Evolutionary conservation across 1,140 invertebrate species (phyloP).

Genomic region (Neodiprion fabricii): DNA sequence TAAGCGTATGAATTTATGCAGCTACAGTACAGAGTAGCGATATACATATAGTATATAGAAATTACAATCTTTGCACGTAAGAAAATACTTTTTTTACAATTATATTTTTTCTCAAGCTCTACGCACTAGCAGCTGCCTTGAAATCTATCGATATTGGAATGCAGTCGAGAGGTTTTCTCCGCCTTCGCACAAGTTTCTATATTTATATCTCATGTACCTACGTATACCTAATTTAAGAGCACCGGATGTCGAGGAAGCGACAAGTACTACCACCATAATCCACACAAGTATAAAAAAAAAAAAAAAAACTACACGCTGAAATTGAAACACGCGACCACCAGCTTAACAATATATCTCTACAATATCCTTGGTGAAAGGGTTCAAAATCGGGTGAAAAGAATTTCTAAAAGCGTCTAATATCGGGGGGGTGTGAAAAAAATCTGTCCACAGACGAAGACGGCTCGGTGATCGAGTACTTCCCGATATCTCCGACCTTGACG

Average conservation of each 20-base stretch:
- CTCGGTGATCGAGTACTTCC: constrained; percentile 79
- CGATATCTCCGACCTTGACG: constrained; percentile 79
- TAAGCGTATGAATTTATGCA: too few relatives aligned
- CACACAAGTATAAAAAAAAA: background rate
- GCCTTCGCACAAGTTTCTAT: background rate
- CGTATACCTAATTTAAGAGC: background rate
- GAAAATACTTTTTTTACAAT: background rate
- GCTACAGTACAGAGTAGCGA: too few relatives aligned
- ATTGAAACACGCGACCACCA: constrained; percentile 11
- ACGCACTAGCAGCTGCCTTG: background rate
- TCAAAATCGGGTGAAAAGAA: background rate
- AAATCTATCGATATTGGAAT: constrained; percentile 5
- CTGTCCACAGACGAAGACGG: constrained; percentile 74
- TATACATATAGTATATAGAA: too few relatives aligned
- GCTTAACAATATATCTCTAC: background rate
- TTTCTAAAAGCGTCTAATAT: constrained; percentile 1
- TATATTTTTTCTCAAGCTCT: background rate
- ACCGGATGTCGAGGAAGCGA: background rate
- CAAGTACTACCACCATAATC: background rate
- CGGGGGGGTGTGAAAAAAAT: constrained; percentile 12
- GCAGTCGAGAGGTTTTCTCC: background rate
- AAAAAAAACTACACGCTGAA: background rate
- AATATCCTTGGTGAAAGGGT: constrained; percentile 12
- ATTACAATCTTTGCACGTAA: too few relatives aligned
- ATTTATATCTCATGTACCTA: background rate